Conservation (phyloP, 2,113 vertebrate genomes). For the Neopipo cinnamomea region DNA sequence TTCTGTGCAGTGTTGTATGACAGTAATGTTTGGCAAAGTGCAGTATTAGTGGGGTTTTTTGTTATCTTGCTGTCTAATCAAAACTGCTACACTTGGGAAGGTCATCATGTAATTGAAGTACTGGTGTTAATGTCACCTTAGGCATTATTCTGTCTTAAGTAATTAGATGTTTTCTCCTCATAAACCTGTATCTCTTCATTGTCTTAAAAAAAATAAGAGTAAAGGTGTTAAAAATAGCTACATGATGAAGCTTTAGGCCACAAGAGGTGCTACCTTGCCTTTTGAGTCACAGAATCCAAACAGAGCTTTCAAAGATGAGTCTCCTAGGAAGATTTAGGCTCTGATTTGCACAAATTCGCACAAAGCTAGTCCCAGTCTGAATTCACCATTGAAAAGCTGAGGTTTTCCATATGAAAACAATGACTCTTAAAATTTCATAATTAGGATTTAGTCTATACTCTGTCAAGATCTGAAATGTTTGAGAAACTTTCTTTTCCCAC, state of each 20-base stretch:
- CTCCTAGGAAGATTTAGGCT: neutral
- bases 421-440: neutral
- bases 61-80: accelerated
- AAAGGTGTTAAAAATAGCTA: neutral
- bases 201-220: neutral
- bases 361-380: neutral
- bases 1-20: neutral
- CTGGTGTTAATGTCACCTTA: neutral
- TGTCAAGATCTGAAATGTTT: neutral
- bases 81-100: neutral
- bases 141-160: neutral
- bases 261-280: neutral
- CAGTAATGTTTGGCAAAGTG: neutral
- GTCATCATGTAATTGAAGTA: neutral
- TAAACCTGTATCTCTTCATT: neutral
- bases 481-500: neutral
- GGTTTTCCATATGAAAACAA: neutral
- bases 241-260: neutral
- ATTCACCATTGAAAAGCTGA: neutral
- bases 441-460: neutral
- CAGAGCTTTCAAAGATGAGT: neutral
- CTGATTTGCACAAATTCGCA: neutral
- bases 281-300: neutral
- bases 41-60: neutral
- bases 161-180: neutral